These are phyloP conservation scores for Nettapus auritus DNA, from an alignment of 2,113 vertebrate genomes.

Conservation along the genomic window DNA sequence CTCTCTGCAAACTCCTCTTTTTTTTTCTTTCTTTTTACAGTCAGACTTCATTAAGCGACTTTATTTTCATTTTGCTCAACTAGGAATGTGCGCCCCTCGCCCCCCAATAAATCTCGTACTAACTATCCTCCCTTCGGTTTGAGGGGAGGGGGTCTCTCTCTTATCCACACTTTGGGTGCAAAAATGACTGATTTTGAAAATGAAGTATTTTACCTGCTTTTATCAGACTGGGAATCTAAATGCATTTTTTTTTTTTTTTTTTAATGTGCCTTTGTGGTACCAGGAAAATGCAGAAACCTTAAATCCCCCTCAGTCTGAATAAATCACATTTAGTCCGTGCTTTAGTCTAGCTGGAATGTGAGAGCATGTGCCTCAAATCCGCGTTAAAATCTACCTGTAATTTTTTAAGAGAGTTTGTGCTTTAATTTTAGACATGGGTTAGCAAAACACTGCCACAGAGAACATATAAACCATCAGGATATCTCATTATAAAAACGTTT, in stretches of 20 bases:
- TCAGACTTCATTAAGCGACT: conserved; percentile 28
- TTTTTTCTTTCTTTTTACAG: neutral
- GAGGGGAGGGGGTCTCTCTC: neutral
- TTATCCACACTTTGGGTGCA: neutral
- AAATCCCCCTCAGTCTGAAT: neutral
- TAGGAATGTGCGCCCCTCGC: neutral
- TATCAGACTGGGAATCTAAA: neutral
- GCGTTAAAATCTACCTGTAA: neutral
- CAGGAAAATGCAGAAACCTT: neutral
- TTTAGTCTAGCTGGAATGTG: neutral
- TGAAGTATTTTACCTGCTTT: neutral
- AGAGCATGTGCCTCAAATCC: neutral
- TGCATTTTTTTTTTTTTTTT: too few relatives aligned
- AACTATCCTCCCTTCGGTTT: neutral
- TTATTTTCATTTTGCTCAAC: neutral
- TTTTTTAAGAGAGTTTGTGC: neutral
- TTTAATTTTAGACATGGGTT: neutral
- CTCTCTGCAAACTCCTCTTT: neutral
- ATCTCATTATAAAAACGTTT: neutral
- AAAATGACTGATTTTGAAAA: neutral
- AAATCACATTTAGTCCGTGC: neutral
- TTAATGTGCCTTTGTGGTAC: neutral
- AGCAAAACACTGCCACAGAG: neutral
- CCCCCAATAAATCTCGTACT: conserved; percentile 24
- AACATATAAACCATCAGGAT: neutral